Evolutionary conservation across 2,113 vertebrate species (phyloP).

Genomic region (Etheostoma cragini): DNA sequence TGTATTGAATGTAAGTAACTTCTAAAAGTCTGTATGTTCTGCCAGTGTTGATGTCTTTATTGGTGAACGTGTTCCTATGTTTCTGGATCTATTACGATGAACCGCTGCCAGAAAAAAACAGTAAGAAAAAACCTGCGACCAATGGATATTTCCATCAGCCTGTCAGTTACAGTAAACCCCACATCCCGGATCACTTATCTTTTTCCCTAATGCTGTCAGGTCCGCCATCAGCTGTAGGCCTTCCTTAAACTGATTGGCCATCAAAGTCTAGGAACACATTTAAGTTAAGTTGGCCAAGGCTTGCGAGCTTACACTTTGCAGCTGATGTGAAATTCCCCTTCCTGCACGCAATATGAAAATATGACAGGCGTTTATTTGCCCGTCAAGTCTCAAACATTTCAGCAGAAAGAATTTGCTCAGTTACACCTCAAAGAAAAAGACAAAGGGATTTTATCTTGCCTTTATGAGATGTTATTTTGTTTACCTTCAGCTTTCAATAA

Average conservation of each 20-base stretch:
- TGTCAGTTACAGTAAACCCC: constrained; percentile 36
- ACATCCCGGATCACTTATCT: constrained; percentile 4
- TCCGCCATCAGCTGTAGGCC: constrained; percentile 9
- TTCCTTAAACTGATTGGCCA: neutral
- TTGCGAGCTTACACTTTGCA: constrained; percentile 31
- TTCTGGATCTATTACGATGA: neutral
- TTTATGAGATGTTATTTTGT: neutral
- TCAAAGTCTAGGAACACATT: constrained; percentile 36
- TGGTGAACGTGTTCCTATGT: neutral
- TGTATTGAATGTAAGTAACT: neutral
- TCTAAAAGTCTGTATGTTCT: neutral
- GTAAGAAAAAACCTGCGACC: constrained; percentile 5
- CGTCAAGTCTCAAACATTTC: constrained; percentile 41
- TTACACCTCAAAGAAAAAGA: neutral
- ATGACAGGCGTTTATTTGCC: constrained; percentile 17
- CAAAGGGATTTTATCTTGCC: neutral
- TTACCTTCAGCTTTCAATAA: neutral
- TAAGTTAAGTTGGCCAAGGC: constrained; percentile 75
- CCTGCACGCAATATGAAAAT: constrained; percentile 9
- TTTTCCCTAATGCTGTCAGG: constrained; percentile 17
- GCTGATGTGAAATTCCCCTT: constrained; percentile 52
- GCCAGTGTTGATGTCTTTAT: constrained; percentile 10
- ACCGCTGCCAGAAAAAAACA: constrained; percentile 12
- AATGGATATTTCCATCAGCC: constrained; percentile 26
- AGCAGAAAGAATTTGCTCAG: constrained; percentile 46